phyloP scores from a whole-genome alignment of 2,797 vertebrate species.

The Fistularia commersonii region DNA sequence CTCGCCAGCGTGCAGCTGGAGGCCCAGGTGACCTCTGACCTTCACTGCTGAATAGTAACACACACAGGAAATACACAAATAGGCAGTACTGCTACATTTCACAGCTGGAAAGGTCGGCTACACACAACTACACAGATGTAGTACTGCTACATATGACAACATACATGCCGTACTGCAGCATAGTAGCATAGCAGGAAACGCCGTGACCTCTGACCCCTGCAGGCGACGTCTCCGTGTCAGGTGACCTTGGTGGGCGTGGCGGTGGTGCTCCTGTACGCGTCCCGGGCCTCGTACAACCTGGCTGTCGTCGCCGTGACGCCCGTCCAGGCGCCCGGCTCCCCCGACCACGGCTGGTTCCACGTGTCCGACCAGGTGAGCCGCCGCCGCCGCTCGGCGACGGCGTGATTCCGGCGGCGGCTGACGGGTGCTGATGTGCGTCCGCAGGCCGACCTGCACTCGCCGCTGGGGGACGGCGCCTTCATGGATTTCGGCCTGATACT shows the following conservation, averaged over 20 bases:
- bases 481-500: conserved; percentile 90
- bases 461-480: conserved; percentile 88
- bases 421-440: conserved; percentile 14
- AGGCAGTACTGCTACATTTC: too few relatives aligned
- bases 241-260: conserved; percentile 86
- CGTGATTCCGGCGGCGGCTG: too few relatives aligned
- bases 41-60: too few relatives aligned
- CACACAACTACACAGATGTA: too few relatives aligned
- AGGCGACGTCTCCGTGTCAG: conserved; percentile 96
- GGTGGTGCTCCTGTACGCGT: conserved; percentile 89
- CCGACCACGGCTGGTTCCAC: conserved; percentile 97
- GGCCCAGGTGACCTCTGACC: conserved; percentile 81
- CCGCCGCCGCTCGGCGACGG: too few relatives aligned
- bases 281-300: conserved; percentile 95
- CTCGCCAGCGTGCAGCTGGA: conserved; percentile 97
- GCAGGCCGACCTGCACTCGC: conserved; percentile 90
- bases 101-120: too few relatives aligned
- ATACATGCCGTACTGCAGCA: too few relatives aligned
- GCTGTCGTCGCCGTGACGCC: conserved; percentile 85
- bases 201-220: not conserved
- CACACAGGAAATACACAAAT: too few relatives aligned
- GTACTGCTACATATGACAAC: too few relatives aligned
- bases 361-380: conserved; percentile 90
- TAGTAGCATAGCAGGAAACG: too few relatives aligned
- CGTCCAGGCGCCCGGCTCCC: conserved; percentile 85